Evolutionary conservation across 1,140 invertebrate genomes (phyloP).

Genomic region (Venturia canescens): DNA sequence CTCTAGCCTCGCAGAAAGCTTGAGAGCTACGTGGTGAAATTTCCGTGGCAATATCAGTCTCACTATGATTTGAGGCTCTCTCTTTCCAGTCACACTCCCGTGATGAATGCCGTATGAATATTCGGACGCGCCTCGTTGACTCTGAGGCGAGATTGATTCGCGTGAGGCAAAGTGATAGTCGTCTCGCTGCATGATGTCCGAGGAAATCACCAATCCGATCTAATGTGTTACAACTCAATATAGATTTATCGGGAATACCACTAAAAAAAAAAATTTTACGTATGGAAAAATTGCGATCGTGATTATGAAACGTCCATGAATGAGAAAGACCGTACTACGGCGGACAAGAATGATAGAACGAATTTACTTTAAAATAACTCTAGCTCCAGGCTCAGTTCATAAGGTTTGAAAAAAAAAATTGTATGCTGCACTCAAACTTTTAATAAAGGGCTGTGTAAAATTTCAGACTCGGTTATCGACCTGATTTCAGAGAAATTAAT

Average conservation of each 20-base stretch:
- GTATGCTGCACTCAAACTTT: no score
- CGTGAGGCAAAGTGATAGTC: conserved; percentile 51
- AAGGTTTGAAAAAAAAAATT: no score
- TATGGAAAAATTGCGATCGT: no score
- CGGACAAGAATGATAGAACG: no score
- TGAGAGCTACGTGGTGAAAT: not conserved
- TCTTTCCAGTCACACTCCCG: conserved; percentile 60
- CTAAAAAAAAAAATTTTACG: no score
- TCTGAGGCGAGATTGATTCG: conserved; percentile 50
- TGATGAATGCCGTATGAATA: conserved; percentile 68
- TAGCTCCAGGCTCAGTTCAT: no score
- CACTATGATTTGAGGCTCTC: conserved; percentile 10
- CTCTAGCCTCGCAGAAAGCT: not conserved
- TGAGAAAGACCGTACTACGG: no score
- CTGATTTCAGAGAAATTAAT: no score
- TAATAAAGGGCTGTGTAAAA: no score
- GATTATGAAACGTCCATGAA: no score
- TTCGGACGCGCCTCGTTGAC: conserved; percentile 60
- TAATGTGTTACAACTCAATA: conserved; percentile 7
- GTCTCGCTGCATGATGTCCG: conserved; percentile 21
- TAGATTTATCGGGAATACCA: not conserved
- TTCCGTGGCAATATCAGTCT: not conserved
- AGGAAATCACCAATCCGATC: not conserved
- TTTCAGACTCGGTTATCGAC: no score
- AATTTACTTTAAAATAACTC: no score